These are phyloP conservation scores for Drosophila eugracilis DNA, from an alignment of 1,140 invertebrate species.

Conservation along the genomic window DNA sequence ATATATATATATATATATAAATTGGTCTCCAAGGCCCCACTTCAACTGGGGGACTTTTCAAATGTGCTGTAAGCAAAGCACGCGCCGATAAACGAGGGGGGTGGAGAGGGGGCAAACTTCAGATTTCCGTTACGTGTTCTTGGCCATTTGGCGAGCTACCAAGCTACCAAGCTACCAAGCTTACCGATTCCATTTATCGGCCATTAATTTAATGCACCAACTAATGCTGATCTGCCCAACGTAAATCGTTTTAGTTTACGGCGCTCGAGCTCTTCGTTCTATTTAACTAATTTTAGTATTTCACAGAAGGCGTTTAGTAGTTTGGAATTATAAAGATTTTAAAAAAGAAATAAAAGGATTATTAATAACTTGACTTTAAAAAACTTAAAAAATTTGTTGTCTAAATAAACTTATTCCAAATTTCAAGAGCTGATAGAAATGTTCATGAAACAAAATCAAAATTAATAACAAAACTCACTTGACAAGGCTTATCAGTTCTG, in stretches of 20 bases:
- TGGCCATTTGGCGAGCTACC: constrained; percentile 17
- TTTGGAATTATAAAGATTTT: too few relatives aligned
- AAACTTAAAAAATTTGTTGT: too few relatives aligned
- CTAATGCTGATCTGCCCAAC: constrained; percentile 35
- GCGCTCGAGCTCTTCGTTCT: background rate
- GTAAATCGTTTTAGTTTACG: constrained; percentile 35
- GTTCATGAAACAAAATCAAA: too few relatives aligned
- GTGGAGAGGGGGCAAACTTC: constrained; percentile 18
- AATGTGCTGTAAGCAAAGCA: constrained; percentile 69
- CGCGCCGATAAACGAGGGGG: constrained; percentile 39
- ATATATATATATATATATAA: constrained; percentile 12
- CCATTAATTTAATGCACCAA: constrained; percentile 40
- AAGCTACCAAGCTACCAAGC: background rate
- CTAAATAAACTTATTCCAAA: too few relatives aligned
- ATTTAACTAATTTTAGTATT: constrained; percentile 18
- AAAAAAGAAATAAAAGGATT: too few relatives aligned
- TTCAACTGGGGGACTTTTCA: constrained; percentile 36
- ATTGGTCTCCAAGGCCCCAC: constrained; percentile 34
- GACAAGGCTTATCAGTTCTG: background rate
- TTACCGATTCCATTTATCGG: constrained; percentile 36
- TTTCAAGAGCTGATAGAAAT: too few relatives aligned
- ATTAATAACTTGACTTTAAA: too few relatives aligned
- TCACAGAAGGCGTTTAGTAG: background rate
- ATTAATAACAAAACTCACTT: too few relatives aligned
- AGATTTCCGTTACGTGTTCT: constrained; percentile 47